These are phyloP conservation scores for Melanocharis versteri DNA, from an alignment of 2,113 vertebrate species.

Conservation along the genomic window DNA sequence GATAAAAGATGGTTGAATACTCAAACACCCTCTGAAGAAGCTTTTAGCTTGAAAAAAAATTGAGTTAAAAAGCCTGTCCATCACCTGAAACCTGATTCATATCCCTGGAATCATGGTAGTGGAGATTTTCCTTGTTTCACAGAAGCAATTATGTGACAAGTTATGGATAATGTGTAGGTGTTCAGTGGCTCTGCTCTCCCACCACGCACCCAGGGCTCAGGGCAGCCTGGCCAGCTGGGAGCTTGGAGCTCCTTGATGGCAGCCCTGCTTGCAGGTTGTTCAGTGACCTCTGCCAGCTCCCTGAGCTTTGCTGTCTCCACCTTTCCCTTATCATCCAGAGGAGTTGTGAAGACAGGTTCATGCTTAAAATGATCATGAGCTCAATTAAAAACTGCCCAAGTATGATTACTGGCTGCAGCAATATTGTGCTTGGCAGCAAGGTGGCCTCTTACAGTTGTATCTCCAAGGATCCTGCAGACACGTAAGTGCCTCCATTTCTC, in stretches of 20 bases:
- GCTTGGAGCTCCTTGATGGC: neutral
- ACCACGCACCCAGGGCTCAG: neutral
- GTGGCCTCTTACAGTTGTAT: neutral
- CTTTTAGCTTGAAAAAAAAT: neutral
- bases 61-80: neutral
- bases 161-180: accelerated
- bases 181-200: neutral
- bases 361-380: neutral
- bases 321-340: neutral
- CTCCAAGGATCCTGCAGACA: neutral
- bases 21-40: neutral
- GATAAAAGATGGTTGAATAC: neutral
- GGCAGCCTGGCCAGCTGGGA: neutral
- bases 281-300: neutral
- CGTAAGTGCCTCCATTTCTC: neutral
- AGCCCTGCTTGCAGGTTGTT: neutral
- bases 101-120: neutral
- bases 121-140: neutral
- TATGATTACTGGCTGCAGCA: neutral
- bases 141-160: neutral
- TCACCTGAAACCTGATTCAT: neutral
- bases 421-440: neutral
- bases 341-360: neutral
- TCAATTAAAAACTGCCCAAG: neutral
- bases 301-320: neutral